Base-by-base conservation (phyloP, 2,113 vertebrate species). In the Alethe castanea region DNA sequence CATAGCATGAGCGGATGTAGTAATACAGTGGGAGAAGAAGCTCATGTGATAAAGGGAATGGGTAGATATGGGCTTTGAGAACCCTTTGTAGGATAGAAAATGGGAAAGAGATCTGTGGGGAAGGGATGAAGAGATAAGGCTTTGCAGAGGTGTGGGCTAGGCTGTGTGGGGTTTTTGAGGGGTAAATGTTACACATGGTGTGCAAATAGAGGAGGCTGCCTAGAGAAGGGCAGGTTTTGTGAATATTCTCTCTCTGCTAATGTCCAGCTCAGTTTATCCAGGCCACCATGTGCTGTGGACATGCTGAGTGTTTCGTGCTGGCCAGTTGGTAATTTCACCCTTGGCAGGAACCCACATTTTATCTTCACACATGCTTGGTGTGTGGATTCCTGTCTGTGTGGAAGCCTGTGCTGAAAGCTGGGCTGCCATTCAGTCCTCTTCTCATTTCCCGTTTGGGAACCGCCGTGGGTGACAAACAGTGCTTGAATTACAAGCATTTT, bases 401-500 rank as follows among this genome's bases (percentile, higher is more conserved):
- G 53, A 81, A 67, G 62, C 8, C 14, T 2, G 15, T 61, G 60
- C 25, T 54, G 18, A 73, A 77, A 83, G 60, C 92, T 62, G 52
- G 52, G 56, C 80, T 90, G 60, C 62, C 65, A 8, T 74, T 91
- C 45, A 65, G 53, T 33, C 48, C 83, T 73, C 65, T 56, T 72
- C 81, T 91, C 11, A 12, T 76, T 94, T 94, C 72, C 26, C 47
- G 31, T 92, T 94, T 23, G 16, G 93, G 90, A 92, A 40, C 29
- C 3, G 7, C 59, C 7, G 4, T n/a, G 47, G 70, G 83, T 77
- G 94, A 64, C 86, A 83, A 95, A 67, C 56, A 23, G 69, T 25
- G 76, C 70, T 94, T 89, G 85, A 95, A 90, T 92, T 89, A 79
- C 57, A 65, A 60, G 66, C n/a, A 22, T 47, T 96, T 61, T 95